Evolutionary conservation across 2,888 invertebrate genomes (phyloP).

Genomic region (Lapara coniferarum): DNA sequence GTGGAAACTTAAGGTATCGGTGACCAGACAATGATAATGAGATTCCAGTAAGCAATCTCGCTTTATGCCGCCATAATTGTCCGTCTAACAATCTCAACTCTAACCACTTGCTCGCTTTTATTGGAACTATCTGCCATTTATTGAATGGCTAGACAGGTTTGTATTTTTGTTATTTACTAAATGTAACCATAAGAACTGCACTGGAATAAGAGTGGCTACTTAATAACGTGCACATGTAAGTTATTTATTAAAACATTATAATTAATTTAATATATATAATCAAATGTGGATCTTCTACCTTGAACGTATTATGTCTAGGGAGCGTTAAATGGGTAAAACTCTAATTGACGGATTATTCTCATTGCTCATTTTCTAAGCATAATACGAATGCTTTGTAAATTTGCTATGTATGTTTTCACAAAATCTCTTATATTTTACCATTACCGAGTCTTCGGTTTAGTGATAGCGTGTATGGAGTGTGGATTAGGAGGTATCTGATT

Average conservation of each 20-base stretch:
- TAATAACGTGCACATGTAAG: not conserved
- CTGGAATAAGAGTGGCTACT: not conserved
- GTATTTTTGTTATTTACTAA: too few relatives aligned
- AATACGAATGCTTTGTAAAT: not conserved
- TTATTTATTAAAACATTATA: not conserved
- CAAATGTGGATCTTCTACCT: not conserved
- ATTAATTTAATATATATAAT: not conserved
- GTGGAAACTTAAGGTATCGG: not conserved
- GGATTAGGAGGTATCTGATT: too few relatives aligned
- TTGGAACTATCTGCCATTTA: not conserved
- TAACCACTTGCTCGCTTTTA: not conserved
- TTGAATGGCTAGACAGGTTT: not conserved
- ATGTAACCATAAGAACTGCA: not conserved
- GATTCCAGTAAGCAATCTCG: conserved; percentile 3
- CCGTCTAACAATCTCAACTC: too few relatives aligned
- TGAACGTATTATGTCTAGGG: not conserved
- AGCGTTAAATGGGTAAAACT: not conserved
- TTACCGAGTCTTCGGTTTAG: too few relatives aligned
- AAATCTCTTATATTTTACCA: too few relatives aligned
- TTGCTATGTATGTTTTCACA: too few relatives aligned
- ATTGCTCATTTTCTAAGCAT: conserved; percentile 17
- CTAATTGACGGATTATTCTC: conserved; percentile 20
- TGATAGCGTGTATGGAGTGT: too few relatives aligned
- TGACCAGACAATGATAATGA: not conserved
- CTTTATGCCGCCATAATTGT: not conserved